Evolutionary conservation across 2,113 vertebrate genomes (phyloP).

Genomic region (Ameiurus melas): DNA sequence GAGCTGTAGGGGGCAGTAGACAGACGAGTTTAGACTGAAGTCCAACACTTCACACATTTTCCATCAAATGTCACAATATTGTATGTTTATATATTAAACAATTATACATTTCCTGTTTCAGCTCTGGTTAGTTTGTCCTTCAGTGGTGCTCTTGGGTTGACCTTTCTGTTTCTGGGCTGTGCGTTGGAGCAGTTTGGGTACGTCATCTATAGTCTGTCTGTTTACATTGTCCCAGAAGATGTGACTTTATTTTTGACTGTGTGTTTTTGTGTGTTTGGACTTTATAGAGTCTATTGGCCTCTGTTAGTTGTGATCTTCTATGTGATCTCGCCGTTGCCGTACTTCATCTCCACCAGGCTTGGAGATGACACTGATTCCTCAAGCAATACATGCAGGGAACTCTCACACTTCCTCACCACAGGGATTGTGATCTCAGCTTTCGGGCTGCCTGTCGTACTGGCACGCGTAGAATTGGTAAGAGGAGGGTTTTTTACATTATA

Average conservation of each 20-base stretch:
- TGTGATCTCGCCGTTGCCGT: constrained; percentile 85
- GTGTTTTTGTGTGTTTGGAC: not conserved
- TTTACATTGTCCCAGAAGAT: not conserved
- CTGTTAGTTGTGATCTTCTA: constrained; percentile 93
- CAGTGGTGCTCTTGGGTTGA: constrained; percentile 91
- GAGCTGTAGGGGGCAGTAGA: constrained; percentile 36
- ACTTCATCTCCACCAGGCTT: constrained; percentile 86
- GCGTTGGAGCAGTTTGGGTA: constrained; percentile 89
- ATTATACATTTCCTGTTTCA: constrained; percentile 59
- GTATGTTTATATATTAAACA: not conserved
- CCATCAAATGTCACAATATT: not conserved
- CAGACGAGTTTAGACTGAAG: no score
- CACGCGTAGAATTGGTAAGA: constrained; percentile 80
- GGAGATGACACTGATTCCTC: constrained; percentile 82
- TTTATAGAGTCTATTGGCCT: constrained; percentile 88
- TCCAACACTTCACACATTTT: not conserved
- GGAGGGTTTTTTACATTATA: not conserved
- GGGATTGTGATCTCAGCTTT: constrained; percentile 94
- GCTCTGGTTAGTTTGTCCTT: constrained; percentile 92
- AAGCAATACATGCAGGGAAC: constrained; percentile 88
- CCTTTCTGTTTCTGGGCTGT: constrained; percentile 93
- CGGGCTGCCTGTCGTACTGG: constrained; percentile 86
- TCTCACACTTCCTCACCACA: constrained; percentile 92
- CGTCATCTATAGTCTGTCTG: not conserved
- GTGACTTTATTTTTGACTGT: not conserved